Base-by-base conservation (phyloP, 2,113 vertebrate genomes). In the Empidonax traillii region DNA sequence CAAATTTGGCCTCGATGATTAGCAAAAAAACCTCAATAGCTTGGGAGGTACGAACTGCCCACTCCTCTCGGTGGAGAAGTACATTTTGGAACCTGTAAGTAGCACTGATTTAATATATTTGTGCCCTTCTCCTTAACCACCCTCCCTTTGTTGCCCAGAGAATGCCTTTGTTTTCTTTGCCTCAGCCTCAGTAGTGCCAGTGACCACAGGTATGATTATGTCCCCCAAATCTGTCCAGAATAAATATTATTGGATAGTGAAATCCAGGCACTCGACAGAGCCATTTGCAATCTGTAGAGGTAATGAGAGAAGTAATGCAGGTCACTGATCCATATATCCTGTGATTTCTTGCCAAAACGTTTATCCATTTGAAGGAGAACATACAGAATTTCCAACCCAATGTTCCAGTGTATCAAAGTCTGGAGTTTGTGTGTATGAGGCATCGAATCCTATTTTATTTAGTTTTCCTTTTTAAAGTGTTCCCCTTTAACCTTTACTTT, bases 21-120 rank as follows among this genome's bases (percentile, higher is more conserved):
- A 63, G 20, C 13, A 31, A 73, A 43, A 67, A 47, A 30, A 0
- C 0, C 4, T 27, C 20, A 63, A 11, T 41, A 49, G 3, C 19
- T 71, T 82, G 52, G 15, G 35, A 85, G 5, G 18, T 65, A 63
- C 59, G 14, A 94, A 67, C 9, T 85, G 18, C 39, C 14, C 23
- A 13, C 35, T 84, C 46, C 74, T 74, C 55, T 51, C 68, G n/a
- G 13, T 31, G 44, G n/a, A 52, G 52, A 89, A 87, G 28, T 63
- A 44, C 33, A 46, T 78, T 74, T 89, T 22, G 18, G 39, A 73
- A 58, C 37, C 13, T 56, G 15, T 77, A 86, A 67, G 15, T 23
- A 41, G 23, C 28, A 59, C 8, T 14, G 12, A 39, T 77, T 69
- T 84, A 62, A 62, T 56, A 35, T 59, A 37, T 33, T 78, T 82